These are phyloP conservation scores for Lepilemur septentrionalis DNA, from an alignment of 2,797 vertebrate species.

Conservation along the genomic window DNA sequence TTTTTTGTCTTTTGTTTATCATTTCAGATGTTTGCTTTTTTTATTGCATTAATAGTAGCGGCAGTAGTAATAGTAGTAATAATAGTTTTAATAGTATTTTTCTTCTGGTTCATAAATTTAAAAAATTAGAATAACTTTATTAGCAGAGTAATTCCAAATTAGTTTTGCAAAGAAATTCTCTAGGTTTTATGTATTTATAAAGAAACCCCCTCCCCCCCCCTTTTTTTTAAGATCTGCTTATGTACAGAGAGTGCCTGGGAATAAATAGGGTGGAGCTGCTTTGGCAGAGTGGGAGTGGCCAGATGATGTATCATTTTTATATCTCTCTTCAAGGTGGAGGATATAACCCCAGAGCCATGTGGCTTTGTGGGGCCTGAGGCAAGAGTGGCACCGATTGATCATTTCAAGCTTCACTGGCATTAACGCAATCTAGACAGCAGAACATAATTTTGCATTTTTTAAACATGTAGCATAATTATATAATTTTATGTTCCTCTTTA, in stretches of 20 bases:
- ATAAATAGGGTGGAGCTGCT: not conserved
- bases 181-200: not conserved
- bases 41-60: not conserved
- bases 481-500: constrained; percentile 50
- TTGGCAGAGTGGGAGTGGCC: not conserved
- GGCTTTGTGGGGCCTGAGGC: not conserved
- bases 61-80: not conserved
- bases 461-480: constrained; percentile 30
- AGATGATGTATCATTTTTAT: not conserved
- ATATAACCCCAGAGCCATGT: not conserved
- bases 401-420: not conserved
- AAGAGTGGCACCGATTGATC: not conserved
- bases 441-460: constrained; percentile 40
- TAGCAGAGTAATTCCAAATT: not conserved
- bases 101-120: not conserved
- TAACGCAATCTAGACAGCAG: not conserved
- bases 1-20: not conserved
- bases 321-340: not conserved
- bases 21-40: not conserved
- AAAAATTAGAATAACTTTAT: not conserved
- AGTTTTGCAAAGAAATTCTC: not conserved
- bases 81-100: not conserved
- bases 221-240: not conserved
- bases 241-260: not conserved
- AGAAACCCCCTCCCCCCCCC: too few relatives aligned